Evolutionary conservation across 2,888 invertebrate species (phyloP).

Genomic region (Euzophera pinguis): DNA sequence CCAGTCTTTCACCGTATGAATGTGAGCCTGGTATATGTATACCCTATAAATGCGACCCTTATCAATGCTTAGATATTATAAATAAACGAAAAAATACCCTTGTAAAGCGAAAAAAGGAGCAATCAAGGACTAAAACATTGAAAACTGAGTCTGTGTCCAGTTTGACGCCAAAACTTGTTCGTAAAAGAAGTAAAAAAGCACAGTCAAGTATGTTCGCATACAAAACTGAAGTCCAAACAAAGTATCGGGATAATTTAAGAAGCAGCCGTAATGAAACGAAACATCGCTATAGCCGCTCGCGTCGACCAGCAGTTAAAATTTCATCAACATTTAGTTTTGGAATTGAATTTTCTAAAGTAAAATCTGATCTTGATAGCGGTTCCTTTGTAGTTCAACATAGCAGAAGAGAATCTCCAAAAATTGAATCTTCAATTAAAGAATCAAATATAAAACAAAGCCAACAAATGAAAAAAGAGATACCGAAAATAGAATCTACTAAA

Average conservation of each 20-base stretch:
- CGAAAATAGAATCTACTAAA: too few species aligned
- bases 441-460: not conserved
- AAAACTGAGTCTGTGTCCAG: conserved; percentile 34
- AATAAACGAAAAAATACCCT: conserved; percentile 22
- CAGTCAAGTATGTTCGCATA: conserved; percentile 26
- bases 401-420: not conserved
- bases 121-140: conserved; percentile 20
- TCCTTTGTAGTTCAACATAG: not conserved
- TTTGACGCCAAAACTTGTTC: conserved; percentile 22
- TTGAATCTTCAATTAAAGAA: not conserved
- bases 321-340: conserved; percentile 25
- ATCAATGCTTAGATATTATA: conserved; percentile 32
- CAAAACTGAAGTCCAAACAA: conserved; percentile 19
- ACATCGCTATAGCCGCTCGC: conserved; percentile 2
- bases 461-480: not conserved
- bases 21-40: conserved; percentile 37
- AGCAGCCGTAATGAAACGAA: conserved; percentile 10
- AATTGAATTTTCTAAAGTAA: conserved; percentile 28
- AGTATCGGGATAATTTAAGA: conserved; percentile 13
- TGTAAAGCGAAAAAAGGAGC: conserved; percentile 21
- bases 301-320: conserved; percentile 22
- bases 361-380: not conserved
- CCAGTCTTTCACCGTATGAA: conserved; percentile 29
- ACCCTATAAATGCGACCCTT: conserved; percentile 36
- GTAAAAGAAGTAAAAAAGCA: conserved; percentile 29